A percentile compares a stretch with the other conserved stretches of the same genome.
phyloP scores from a whole-genome alignment of 2,113 vertebrate genomes.

The Vimba vimba region DNA sequence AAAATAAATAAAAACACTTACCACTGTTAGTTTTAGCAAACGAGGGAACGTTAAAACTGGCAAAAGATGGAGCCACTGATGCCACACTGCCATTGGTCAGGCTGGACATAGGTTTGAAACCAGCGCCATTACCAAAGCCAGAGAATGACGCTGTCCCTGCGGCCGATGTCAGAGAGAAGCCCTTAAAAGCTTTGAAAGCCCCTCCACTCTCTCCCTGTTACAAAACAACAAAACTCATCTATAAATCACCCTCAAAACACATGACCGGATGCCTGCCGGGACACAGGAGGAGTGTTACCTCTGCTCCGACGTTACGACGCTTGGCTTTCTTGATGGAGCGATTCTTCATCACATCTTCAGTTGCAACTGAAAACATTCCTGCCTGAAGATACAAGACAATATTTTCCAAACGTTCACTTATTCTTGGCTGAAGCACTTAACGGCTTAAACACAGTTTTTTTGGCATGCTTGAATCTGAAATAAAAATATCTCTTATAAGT shows the following conservation, averaged over 20 bases:
- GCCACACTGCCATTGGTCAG: constrained; percentile 84
- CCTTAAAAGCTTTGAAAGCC: constrained; percentile 94
- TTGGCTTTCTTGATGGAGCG: constrained; percentile 95
- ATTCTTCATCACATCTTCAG: constrained; percentile 90
- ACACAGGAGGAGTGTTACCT: constrained; percentile 73
- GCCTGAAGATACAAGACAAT: constrained; percentile 75
- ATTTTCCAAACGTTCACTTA: not conserved
- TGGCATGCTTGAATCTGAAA: too few species aligned
- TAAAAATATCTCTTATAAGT: too few species aligned
- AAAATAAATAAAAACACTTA: constrained; percentile 66
- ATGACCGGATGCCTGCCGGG: not conserved
- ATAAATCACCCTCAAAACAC: constrained; percentile 28
- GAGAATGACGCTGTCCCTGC: constrained; percentile 69
- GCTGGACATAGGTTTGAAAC: constrained; percentile 77
- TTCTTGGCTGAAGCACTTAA: not conserved
- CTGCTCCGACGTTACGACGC: constrained; percentile 79
- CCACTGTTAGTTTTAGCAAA: constrained; percentile 73
- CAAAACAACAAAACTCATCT: constrained; percentile 1
- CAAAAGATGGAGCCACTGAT: constrained; percentile 64
- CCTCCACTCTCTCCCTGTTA: constrained; percentile 81
- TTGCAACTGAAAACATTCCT: constrained; percentile 90
- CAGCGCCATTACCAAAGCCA: constrained; percentile 80
- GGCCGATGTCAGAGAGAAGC: constrained; percentile 75
- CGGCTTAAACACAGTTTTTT: too few species aligned
- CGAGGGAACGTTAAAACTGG: constrained; percentile 61